These are phyloP conservation scores for Pelodiscus sinensis DNA, from an alignment of 2,113 vertebrate genomes.

Conservation along the genomic window DNA sequence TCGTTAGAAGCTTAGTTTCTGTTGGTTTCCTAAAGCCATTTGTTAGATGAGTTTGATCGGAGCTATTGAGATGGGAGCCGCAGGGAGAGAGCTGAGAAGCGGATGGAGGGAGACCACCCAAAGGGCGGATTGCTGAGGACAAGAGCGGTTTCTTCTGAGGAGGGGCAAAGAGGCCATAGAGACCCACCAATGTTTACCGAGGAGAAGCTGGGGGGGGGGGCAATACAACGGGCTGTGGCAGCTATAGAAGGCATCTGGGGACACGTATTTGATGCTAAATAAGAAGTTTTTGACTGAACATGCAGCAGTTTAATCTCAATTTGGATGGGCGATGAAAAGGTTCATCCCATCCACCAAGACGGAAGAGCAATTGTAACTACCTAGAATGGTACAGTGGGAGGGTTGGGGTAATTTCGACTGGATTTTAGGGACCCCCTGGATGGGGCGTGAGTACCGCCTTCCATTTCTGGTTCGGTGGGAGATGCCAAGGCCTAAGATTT, in stretches of 20 bases:
- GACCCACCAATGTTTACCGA: background rate
- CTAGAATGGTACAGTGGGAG: background rate
- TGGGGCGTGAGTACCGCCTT: background rate
- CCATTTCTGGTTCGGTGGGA: background rate
- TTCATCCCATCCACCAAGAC: background rate
- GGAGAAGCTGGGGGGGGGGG: background rate
- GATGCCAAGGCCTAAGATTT: background rate
- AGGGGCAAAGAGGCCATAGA: background rate
- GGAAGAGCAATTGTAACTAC: background rate
- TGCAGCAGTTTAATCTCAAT: background rate
- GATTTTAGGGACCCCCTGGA: background rate
- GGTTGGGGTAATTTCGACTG: background rate
- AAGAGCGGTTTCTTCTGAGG: background rate
- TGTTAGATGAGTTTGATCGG: slow-evolving; percentile 41
- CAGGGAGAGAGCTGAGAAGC: slow-evolving; percentile 48
- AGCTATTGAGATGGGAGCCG: slow-evolving; percentile 66
- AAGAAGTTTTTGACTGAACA: background rate
- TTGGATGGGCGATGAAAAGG: background rate
- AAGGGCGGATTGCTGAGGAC: slow-evolving; percentile 56
- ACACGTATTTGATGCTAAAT: background rate
- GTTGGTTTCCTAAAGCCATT: slow-evolving; percentile 5
- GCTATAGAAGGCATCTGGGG: background rate
- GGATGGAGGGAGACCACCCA: slow-evolving; percentile 42
- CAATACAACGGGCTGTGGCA: background rate
- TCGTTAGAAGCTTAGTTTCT: background rate